Conservation (phyloP, 2,797 vertebrate genomes). For the Semotilus atromaculatus region DNA sequence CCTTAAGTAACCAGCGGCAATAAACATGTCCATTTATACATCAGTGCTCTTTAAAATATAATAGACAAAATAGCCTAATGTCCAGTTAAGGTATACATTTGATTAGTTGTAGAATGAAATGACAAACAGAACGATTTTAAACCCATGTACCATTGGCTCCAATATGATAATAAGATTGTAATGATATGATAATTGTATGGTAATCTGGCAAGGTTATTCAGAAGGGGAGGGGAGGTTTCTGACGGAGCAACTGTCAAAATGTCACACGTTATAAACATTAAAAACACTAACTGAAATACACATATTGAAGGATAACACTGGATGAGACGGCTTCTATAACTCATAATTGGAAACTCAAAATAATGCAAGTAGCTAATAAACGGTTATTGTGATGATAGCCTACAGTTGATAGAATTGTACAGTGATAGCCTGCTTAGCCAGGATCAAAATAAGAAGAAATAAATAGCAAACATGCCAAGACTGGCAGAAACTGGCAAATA, state of each 20-base stretch:
- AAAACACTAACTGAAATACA: slow-evolving; percentile 25
- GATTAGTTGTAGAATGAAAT: background rate
- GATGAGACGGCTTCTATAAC: background rate
- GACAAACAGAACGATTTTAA: slow-evolving; percentile 8
- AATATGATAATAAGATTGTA: slow-evolving; percentile 79
- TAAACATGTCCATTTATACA: background rate
- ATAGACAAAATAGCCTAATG: background rate
- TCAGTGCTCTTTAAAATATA: background rate
- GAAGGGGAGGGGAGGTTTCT: slow-evolving; percentile 62
- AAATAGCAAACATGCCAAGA: background rate
- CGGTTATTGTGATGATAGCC: background rate
- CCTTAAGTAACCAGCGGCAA: background rate
- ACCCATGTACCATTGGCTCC: slow-evolving; percentile 55
- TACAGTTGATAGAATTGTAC: background rate
- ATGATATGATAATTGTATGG: slow-evolving; percentile 83
- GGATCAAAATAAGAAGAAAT: background rate
- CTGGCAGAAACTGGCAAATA: background rate
- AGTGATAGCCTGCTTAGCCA: background rate
- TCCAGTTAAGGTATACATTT: background rate
- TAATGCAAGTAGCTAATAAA: background rate
- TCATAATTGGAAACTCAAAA: background rate
- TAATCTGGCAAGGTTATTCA: slow-evolving; percentile 84
- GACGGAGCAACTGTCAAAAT: slow-evolving; percentile 69
- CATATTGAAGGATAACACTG: background rate
- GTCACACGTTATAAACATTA: slow-evolving; percentile 66